Base-by-base conservation (phyloP, 1,140 invertebrate species). In the Magallana gigas region DNA sequence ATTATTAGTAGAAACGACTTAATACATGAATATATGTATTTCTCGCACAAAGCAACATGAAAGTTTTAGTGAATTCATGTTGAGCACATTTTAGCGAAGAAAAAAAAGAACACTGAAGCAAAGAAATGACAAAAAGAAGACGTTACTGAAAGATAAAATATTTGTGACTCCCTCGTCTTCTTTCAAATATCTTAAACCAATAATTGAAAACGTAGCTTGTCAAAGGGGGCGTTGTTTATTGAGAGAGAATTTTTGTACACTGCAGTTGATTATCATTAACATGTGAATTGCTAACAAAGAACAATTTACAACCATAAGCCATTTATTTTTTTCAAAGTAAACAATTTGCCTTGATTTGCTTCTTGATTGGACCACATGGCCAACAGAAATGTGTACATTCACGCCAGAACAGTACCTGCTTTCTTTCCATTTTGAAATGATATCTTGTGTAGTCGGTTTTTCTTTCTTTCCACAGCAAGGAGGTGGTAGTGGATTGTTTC, bases 401-500 rank as follows among this genome's bases (percentile, higher is more conserved):
- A 11, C 36, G 5, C 18, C 11, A 71, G 12, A 29, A 29, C 60
- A 64, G 16, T 7, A n/a, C 18, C 23, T 18, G 1, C 18, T 71
- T 18, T 76, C 18, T 29, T 12, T 76, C 36, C 23, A 9, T 12
- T 29, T 0, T 29, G 23, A 5, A 9, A 12, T 9, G 68, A 76
- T 29, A 76, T 29, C 11, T 36, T 12, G 36, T 1, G 0, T 12
- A 12, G 8, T 76, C 36, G 9, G 0, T 64, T n/a, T 64, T 18
- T n/a, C 60, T 81, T 80, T 62, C n/a, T 87, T 84, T 64, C 71
- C 87, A 60, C 89, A 92, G 91, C 12, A 85, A 90, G 59, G 87
- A 90, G 23, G 86, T 87, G 59, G 91, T 91, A 48, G 90, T 90
- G 6, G 91, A 91, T 64, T 87, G 84, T 57, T 88, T 92, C 57